Conservation (phyloP, 2,113 vertebrate species). For the Gadus chalcogrammus region DNA sequence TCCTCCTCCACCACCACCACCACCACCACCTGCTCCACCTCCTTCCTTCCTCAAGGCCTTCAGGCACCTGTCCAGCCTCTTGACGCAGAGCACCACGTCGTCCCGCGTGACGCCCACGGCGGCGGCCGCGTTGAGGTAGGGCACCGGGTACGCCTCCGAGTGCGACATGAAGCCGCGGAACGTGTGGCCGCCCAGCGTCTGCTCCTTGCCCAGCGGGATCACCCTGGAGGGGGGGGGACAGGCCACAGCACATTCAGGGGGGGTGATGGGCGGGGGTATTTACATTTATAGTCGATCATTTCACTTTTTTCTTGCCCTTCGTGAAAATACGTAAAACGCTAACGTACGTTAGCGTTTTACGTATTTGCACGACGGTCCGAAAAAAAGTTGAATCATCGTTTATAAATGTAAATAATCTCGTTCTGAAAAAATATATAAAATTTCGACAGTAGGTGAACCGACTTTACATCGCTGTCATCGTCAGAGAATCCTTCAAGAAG, state of each 20-base stretch:
- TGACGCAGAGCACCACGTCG: conserved; percentile 88
- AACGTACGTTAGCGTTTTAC: no score
- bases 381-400: no score
- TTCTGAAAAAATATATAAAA: no score
- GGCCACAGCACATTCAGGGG: not conserved
- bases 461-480: no score
- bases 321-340: no score
- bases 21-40: conserved; percentile 4
- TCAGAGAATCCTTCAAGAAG: no score
- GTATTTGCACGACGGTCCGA: no score
- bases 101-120: conserved; percentile 87
- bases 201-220: conserved; percentile 80
- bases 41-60: conserved; percentile 72
- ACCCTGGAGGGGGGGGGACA: conserved; percentile 74
- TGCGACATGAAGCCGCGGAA: conserved; percentile 96
- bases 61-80: conserved; percentile 91
- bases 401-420: no score
- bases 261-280: not conserved
- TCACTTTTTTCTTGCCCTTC: no score
- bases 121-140: conserved; percentile 94
- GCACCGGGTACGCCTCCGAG: conserved; percentile 80
- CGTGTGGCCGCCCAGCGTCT: conserved; percentile 83
- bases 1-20: no score
- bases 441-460: no score
- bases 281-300: not conserved